Base-by-base conservation (phyloP, 2,797 vertebrate species). In the Typhlichthys subterraneus region DNA sequence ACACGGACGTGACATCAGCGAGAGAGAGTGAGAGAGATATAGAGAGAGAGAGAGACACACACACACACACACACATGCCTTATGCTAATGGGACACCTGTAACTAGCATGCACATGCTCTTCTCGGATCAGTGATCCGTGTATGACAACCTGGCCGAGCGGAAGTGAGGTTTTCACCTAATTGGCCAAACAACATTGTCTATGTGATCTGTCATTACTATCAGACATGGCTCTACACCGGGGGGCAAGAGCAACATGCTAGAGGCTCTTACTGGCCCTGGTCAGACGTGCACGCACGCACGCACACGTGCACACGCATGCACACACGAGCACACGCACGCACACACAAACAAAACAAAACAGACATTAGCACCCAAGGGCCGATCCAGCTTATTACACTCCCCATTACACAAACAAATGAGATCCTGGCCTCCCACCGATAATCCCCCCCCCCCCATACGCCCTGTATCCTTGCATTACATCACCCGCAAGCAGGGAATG, bases 391-490 rank as follows among this genome's bases (percentile, higher is more conserved):
- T 88, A 87, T 90, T 91, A 88, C 78, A 82, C 77, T 77, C 76
- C 75, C 80, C 78, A 82, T 84, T 85, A 87, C 81, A 84, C 85
- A 86, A 82, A 85, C 86, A 89, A 88, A 91, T 89, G 85, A 88
- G 85, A 85, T 85, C 80, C 78, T 67, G 78, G 81, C 73, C 80
- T 84, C 81, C 76, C 68, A 61, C 86, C 75, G 82, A 85, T 85
- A 77, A 85, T 83, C 57, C 53, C 63, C 67, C 71, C 63, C 73
- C 45, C 71, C 79, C 80, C 82, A 42, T 42, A 9, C 9, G 38
- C 38, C 38, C 70, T 63, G 73, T 57, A 77, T 80, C 12, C 11
- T 67, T 75, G 57, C 70, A 79, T 87, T 83, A 85, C 82, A 83
- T 89, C 83, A 88, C 74, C 67, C 63, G 53, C 55, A 80, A 82